These are phyloP conservation scores for Rhineura floridana DNA, from an alignment of 2,113 vertebrate species.

Conservation along the genomic window DNA sequence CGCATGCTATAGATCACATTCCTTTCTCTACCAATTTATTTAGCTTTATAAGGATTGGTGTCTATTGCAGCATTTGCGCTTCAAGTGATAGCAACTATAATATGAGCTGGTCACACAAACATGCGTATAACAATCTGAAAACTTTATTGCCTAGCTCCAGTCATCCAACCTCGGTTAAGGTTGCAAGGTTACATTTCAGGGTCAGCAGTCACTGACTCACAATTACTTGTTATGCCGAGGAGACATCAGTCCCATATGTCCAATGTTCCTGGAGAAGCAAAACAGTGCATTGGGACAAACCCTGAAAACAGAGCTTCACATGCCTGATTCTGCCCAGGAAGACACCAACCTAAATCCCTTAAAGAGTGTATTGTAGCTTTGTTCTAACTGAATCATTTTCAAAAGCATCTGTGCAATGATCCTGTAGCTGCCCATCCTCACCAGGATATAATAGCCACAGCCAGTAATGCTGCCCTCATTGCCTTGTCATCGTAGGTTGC, in stretches of 20 bases:
- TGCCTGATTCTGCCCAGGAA: not conserved
- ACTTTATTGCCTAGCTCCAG: conserved; percentile 1
- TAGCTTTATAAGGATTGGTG: not conserved
- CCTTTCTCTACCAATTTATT: not conserved
- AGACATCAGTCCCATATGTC: not conserved
- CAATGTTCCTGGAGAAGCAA: not conserved
- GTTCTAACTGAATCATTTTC: not conserved
- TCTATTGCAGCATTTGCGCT: not conserved
- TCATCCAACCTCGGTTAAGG: not conserved
- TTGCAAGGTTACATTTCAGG: not conserved
- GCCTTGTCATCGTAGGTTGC: not conserved
- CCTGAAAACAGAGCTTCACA: not conserved
- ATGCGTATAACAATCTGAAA: conserved; percentile 15
- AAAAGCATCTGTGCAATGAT: not conserved
- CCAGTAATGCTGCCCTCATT: not conserved
- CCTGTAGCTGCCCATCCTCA: not conserved
- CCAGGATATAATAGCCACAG: not conserved
- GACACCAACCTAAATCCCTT: not conserved
- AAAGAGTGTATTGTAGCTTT: not conserved
- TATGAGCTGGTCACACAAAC: not conserved
- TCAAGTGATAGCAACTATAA: not conserved
- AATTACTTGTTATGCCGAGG: not conserved
- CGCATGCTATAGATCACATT: not conserved
- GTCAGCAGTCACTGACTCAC: not conserved
- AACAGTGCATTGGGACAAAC: not conserved